Conservation (phyloP, 2,113 vertebrate genomes). For the Myanophis thanlyinensis region DNA sequence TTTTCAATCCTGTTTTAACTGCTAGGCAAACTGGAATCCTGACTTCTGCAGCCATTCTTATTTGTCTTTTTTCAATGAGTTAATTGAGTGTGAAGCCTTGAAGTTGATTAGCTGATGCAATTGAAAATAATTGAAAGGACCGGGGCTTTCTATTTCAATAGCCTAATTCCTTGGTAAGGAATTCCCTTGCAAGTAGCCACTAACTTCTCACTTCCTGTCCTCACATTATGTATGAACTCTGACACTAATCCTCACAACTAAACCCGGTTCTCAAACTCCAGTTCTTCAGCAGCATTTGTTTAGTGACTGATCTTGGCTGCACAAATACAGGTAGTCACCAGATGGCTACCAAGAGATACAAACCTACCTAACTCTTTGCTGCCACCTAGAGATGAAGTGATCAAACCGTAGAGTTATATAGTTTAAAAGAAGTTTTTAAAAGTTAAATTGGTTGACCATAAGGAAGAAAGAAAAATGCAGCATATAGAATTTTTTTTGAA, state of each 20-base stretch:
- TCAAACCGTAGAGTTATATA: neutral
- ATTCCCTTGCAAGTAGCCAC: neutral
- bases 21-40: neutral
- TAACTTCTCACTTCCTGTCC: neutral
- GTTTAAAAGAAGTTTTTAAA: neutral
- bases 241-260: neutral
- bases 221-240: neutral
- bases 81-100: neutral
- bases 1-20: neutral
- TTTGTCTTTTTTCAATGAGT: neutral
- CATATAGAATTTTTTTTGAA: neutral
- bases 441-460: neutral
- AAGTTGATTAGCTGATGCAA: neutral
- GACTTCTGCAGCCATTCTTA: neutral
- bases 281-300: neutral
- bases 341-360: neutral
- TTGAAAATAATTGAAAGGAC: neutral
- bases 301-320: neutral
- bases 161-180: neutral
- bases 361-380: neutral
- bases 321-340: neutral
- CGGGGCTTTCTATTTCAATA: neutral
- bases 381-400: neutral
- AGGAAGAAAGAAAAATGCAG: neutral
- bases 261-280: neutral